Evolutionary conservation across 2,888 invertebrate genomes (phyloP).

Genomic region (Drosophila hamatofila): DNA sequence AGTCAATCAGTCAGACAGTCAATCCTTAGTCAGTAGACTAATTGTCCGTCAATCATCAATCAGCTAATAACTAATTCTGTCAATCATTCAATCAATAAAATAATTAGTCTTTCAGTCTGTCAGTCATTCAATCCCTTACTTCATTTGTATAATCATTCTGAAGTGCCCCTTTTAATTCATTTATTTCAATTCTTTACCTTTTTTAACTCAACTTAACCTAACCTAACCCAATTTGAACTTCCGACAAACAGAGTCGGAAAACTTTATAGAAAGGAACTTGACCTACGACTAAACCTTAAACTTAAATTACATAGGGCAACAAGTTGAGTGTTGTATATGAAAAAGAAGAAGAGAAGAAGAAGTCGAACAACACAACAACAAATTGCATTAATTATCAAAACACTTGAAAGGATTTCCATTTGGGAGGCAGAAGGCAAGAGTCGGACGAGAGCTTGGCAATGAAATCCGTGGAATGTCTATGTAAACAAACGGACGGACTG

Average conservation of each 20-base stretch:
- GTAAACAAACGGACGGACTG: conserved; percentile 59
- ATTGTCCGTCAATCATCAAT: neutral
- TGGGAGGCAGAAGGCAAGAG: conserved; percentile 40
- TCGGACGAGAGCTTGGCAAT: conserved; percentile 40
- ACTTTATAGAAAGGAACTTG: neutral
- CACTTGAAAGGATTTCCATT: conserved; percentile 70
- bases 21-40: too few relatives aligned
- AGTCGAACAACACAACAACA: conserved; percentile 42
- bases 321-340: conserved; percentile 32
- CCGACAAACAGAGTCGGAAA: neutral
- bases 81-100: neutral
- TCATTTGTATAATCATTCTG: neutral
- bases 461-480: conserved; percentile 58
- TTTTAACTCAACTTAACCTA: neutral
- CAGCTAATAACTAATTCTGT: neutral
- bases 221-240: neutral
- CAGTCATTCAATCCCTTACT: neutral
- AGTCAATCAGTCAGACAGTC: neutral
- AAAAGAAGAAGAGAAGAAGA: conserved; percentile 14
- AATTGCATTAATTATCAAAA: conserved; percentile 78
- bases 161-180: neutral
- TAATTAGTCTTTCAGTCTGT: neutral
- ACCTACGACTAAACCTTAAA: conserved; percentile 21
- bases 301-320: conserved; percentile 31
- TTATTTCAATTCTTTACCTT: neutral